Evolutionary conservation across 1,140 invertebrate genomes (phyloP).

Genomic region (Laupala kohalensis): DNA sequence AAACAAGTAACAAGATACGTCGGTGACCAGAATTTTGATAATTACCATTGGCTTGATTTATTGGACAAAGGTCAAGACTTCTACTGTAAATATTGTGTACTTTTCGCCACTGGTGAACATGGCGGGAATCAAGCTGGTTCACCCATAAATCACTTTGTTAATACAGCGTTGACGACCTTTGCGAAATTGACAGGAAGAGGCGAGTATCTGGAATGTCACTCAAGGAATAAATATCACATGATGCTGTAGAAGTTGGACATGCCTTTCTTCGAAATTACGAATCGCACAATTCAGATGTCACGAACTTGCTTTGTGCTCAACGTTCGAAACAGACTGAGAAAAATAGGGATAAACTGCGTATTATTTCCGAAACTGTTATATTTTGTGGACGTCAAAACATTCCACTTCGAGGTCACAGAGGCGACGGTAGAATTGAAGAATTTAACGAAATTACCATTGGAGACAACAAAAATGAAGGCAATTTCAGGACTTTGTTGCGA

Average conservation of each 20-base stretch:
- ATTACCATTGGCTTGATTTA: too few species aligned
- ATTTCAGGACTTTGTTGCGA: constrained; percentile 21
- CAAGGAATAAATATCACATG: too few species aligned
- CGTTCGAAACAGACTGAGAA: constrained; percentile 15
- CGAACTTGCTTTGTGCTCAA: constrained; percentile 11
- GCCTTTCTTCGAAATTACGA: constrained; percentile 17
- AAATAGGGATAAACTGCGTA: constrained; percentile 19
- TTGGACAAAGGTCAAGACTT: too few species aligned
- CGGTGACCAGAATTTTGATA: too few species aligned
- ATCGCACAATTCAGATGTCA: constrained; percentile 9
- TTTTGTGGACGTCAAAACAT: constrained; percentile 22
- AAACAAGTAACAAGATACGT: too few species aligned
- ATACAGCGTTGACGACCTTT: too few species aligned
- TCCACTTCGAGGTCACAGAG: constrained; percentile 19
- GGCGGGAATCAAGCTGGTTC: too few species aligned
- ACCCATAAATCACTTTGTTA: too few species aligned
- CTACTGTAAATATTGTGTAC: too few species aligned
- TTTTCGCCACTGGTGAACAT: too few species aligned
- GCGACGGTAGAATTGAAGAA: constrained; percentile 16
- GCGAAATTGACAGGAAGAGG: too few species aligned
- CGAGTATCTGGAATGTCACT: too few species aligned
- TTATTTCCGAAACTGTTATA: constrained; percentile 20
- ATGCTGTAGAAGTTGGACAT: constrained; percentile 16
- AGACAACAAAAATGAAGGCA: constrained; percentile 19
- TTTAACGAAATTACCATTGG: not conserved